These are phyloP conservation scores for Nyctalus aviator DNA, from an alignment of 2,797 vertebrate genomes.

Conservation along the genomic window DNA sequence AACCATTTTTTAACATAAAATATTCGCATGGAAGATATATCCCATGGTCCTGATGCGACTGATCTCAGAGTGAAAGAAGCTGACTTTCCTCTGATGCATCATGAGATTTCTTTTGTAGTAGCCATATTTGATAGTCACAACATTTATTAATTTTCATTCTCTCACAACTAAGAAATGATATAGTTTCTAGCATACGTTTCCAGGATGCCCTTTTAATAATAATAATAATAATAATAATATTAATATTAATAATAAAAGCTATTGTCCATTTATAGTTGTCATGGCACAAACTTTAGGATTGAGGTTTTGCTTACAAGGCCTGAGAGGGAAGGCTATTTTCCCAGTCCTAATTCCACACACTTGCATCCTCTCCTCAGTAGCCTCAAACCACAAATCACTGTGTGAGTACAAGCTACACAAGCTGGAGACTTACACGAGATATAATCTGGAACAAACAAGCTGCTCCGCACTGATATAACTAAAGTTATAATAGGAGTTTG, in stretches of 20 bases:
- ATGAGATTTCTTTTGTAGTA: not conserved
- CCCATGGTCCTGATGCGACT: not conserved
- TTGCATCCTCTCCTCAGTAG: not conserved
- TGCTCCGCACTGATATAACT: not conserved
- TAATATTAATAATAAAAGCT: not conserved
- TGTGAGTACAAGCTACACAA: not conserved
- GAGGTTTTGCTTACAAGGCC: not conserved
- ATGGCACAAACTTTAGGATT: not conserved
- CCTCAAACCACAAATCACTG: not conserved
- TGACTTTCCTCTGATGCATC: not conserved
- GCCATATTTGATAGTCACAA: not conserved
- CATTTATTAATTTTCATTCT: not conserved
- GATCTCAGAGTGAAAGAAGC: not conserved
- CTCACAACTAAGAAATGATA: not conserved
- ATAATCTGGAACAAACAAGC: not conserved
- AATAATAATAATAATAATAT: not conserved
- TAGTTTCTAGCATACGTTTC: constrained; percentile 2
- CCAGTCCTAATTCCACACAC: not conserved
- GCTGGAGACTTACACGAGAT: not conserved
- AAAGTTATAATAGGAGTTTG: not conserved
- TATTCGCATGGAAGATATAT: not conserved
- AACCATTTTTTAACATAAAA: not conserved
- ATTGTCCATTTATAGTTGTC: not conserved
- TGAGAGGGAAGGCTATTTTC: not conserved
- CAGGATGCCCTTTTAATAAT: not conserved